These are phyloP conservation scores for Aselliscus stoliczkanus DNA, from an alignment of 2,797 vertebrate species.

Conservation along the genomic window DNA sequence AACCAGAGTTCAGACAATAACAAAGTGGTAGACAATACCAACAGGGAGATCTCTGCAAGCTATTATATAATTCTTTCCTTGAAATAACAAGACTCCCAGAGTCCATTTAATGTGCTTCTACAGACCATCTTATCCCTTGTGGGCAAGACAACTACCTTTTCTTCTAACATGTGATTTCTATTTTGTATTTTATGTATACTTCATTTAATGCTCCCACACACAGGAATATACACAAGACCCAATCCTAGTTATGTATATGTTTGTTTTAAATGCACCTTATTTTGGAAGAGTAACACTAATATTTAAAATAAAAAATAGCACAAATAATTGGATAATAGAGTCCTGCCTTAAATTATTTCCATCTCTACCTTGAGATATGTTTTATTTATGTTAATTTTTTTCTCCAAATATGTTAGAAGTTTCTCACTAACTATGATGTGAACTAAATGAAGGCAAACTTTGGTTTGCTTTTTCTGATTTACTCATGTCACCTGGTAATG, in stretches of 20 bases:
- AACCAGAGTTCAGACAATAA: neutral
- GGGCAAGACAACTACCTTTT: neutral
- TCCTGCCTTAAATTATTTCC: neutral
- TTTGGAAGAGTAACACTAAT: neutral
- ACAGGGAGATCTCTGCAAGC: neutral
- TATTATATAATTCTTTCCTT: neutral
- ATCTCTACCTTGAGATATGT: neutral
- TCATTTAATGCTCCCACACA: neutral
- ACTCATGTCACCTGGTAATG: neutral
- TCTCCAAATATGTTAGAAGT: neutral
- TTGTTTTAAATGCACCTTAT: neutral
- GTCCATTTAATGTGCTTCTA: neutral
- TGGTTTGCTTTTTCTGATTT: neutral
- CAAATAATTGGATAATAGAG: neutral
- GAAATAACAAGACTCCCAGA: neutral
- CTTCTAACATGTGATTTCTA: neutral
- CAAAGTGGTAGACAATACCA: neutral
- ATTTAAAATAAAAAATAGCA: neutral
- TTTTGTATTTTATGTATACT: neutral
- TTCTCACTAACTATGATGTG: neutral
- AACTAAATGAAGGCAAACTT: neutral
- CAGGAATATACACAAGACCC: neutral
- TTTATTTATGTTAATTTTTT: neutral
- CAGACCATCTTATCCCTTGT: neutral
- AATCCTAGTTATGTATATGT: neutral